Percentiles rank a stretch among this genome's conserved stretches.
Evolutionary conservation across 2,888 invertebrate species (phyloP).

Genomic region (Acronicta aceris): DNA sequence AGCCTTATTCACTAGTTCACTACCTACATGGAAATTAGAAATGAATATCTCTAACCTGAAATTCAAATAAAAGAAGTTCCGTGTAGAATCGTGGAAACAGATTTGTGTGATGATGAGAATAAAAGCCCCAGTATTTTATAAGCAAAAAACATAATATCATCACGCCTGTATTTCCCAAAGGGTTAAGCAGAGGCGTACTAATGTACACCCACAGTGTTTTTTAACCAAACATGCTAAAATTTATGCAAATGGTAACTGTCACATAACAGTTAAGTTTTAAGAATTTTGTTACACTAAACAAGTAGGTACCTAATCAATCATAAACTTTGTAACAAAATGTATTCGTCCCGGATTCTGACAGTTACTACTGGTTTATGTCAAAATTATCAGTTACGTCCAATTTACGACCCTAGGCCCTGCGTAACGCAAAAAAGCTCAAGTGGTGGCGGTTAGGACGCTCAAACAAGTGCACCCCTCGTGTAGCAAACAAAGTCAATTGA

Average conservation of each 20-base stretch:
- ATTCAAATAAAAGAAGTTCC: too few species aligned
- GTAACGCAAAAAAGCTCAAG: conserved; percentile 82
- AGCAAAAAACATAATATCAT: too few species aligned
- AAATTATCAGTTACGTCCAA: conserved; percentile 84
- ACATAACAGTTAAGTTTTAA: conserved; percentile 3
- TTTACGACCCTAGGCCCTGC: conserved; percentile 78
- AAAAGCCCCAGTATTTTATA: too few species aligned
- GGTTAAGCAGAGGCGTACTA: too few species aligned
- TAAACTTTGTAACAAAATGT: conserved; percentile 69
- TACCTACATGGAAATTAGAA: neutral
- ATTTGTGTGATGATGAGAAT: too few species aligned
- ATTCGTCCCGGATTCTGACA: conserved; percentile 77
- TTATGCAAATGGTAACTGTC: too few species aligned
- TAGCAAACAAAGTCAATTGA: conserved; percentile 78
- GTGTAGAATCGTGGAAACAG: too few species aligned
- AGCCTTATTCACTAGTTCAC: neutral
- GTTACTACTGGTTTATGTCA: conserved; percentile 86
- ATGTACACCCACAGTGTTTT: too few species aligned
- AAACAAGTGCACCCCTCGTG: conserved; percentile 63
- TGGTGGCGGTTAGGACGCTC: conserved; percentile 67
- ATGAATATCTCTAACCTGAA: too few species aligned
- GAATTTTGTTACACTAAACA: conserved; percentile 23
- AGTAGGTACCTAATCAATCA: too few species aligned
- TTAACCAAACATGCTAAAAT: too few species aligned
- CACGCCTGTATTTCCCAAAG: too few species aligned